phyloP scores from a whole-genome alignment of 2,113 vertebrate species.

The Salvator merianae region DNA sequence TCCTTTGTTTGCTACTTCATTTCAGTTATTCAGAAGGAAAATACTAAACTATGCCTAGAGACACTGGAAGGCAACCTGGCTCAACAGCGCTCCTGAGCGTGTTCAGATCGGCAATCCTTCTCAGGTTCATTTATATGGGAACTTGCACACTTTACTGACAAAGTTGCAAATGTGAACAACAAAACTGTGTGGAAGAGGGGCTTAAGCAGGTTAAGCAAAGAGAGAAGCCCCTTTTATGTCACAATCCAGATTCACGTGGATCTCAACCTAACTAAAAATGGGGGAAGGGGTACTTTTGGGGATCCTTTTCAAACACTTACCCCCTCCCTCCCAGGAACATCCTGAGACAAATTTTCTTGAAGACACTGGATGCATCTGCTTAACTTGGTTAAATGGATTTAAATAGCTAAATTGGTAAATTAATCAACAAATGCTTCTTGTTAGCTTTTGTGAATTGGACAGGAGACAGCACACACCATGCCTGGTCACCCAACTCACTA shows the following conservation, averaged over 20 bases:
- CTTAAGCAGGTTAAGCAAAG: too few species aligned
- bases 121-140: not conserved
- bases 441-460: not conserved
- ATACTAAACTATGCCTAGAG: constrained; percentile 40
- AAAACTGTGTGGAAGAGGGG: not conserved
- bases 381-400: not conserved
- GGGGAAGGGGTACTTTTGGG: not conserved
- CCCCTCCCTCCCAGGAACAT: not conserved
- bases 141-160: not conserved
- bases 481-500: too few species aligned
- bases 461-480: too few species aligned
- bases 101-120: not conserved
- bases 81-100: not conserved
- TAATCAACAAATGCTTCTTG: not conserved
- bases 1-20: constrained; percentile 36
- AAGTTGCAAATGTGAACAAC: not conserved
- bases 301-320: not conserved
- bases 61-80: not conserved
- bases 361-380: not conserved
- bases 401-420: not conserved
- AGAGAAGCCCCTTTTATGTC: not conserved
- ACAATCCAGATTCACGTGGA: too few species aligned
- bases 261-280: not conserved
- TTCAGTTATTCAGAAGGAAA: not conserved
- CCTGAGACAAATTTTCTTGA: not conserved